These are phyloP conservation scores for Euzetes globulus DNA, from an alignment of 2,888 invertebrate genomes.

Conservation along the genomic window DNA sequence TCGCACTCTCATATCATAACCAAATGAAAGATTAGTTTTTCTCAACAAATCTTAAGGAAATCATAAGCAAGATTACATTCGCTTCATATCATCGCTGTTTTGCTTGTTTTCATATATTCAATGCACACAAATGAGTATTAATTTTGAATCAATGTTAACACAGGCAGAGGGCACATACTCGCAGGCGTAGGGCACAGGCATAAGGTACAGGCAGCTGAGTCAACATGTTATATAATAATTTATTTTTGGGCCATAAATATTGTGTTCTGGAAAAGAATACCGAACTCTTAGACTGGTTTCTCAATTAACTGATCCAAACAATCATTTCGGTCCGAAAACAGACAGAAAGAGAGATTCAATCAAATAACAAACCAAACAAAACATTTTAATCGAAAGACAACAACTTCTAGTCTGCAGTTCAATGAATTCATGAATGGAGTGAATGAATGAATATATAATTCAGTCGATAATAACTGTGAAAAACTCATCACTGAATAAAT, in stretches of 20 bases:
- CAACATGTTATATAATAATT: conserved; percentile 8
- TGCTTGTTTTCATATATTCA: conserved; percentile 1
- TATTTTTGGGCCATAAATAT: conserved; percentile 15
- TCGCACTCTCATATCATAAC: not conserved
- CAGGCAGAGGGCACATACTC: not conserved
- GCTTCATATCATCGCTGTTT: not conserved
- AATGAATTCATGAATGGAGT: not conserved
- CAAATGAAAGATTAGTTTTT: not conserved
- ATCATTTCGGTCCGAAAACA: not conserved
- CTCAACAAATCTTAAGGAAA: not conserved
- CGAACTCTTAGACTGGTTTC: conserved; percentile 8
- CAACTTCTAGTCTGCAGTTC: not conserved
- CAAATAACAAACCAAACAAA: not conserved
- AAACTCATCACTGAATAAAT: too few species aligned
- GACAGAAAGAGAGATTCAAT: not conserved
- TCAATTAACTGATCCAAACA: conserved; percentile 28
- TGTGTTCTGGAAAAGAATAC: conserved; percentile 6
- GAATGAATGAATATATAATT: not conserved
- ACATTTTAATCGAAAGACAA: conserved; percentile 6
- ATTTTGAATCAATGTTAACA: conserved; percentile 14
- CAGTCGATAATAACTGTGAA: too few species aligned
- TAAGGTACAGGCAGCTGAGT: conserved; percentile 22
- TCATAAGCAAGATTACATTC: not conserved
- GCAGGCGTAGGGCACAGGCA: not conserved
- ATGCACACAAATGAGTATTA: conserved; percentile 8